Percentiles rank a stretch among this genome's conserved stretches.
Evolutionary conservation across 2,113 vertebrate genomes (phyloP).

Genomic region (Semicossyphus pulcher): DNA sequence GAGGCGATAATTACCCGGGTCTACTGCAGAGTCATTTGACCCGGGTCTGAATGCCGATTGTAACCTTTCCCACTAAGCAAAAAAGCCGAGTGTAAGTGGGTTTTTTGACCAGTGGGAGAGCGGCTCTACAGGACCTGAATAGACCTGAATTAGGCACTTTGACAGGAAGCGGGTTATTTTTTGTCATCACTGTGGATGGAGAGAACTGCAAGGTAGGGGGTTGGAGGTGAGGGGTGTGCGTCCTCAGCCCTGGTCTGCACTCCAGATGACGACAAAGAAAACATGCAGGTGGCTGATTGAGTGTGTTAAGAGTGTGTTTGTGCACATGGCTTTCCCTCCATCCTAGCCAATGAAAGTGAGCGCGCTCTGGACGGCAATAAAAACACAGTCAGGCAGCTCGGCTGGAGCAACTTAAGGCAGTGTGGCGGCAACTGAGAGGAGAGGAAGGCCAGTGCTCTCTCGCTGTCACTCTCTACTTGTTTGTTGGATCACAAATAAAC

Average conservation of each 20-base stretch:
- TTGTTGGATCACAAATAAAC: slow-evolving; percentile 64
- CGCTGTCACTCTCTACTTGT: slow-evolving; percentile 42
- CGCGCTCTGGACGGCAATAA: slow-evolving; percentile 61
- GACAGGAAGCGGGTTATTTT: slow-evolving; percentile 65
- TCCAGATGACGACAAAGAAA: slow-evolving; percentile 72
- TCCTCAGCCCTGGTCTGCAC: slow-evolving; percentile 53
- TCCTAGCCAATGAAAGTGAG: slow-evolving; percentile 57
- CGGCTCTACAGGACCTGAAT: too few species aligned
- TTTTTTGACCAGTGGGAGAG: too few species aligned
- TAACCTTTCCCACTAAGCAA: too few species aligned
- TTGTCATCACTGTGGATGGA: slow-evolving; percentile 24
- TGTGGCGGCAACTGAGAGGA: slow-evolving; percentile 52
- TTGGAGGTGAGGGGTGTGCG: slow-evolving; percentile 22
- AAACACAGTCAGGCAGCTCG: slow-evolving; percentile 59
- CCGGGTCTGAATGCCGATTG: too few species aligned
- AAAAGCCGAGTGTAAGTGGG: too few species aligned
- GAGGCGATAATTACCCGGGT: too few species aligned
- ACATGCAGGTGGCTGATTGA: slow-evolving; percentile 67
- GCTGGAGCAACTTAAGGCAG: slow-evolving; percentile 52
- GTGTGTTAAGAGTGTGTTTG: slow-evolving; percentile 42
- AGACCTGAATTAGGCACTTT: slow-evolving; percentile 16
- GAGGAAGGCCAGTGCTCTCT: slow-evolving; percentile 38
- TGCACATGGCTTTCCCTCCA: slow-evolving; percentile 41
- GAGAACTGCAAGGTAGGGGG: not conserved
- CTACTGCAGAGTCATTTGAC: too few species aligned